These are phyloP conservation scores for Eremophila alpestris DNA, from an alignment of 2,797 vertebrate genomes.

Conservation along the genomic window DNA sequence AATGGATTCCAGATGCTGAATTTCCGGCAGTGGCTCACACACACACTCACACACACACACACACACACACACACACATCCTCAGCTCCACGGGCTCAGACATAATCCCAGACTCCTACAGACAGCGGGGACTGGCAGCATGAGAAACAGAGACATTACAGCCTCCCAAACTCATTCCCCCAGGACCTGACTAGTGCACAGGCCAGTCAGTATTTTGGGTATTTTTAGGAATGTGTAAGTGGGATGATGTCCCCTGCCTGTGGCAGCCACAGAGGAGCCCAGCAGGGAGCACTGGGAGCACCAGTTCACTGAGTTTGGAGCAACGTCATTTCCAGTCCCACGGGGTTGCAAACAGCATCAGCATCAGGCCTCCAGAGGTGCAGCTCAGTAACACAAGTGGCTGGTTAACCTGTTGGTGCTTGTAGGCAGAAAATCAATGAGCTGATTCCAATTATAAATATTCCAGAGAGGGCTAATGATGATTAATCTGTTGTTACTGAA, in stretches of 20 bases:
- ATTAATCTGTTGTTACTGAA: constrained; percentile 41
- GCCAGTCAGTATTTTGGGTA: not conserved
- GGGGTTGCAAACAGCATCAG: not conserved
- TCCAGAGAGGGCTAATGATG: constrained; percentile 20
- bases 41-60: not conserved
- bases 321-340: not conserved
- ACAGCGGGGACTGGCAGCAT: not conserved
- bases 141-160: not conserved
- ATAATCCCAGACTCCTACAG: constrained; percentile 19
- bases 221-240: not conserved
- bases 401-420: constrained; percentile 5
- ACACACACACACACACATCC: not conserved
- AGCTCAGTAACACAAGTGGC: not conserved
- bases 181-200: not conserved
- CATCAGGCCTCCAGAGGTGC: not conserved
- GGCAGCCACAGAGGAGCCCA: not conserved
- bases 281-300: not conserved
- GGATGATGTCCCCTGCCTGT: not conserved
- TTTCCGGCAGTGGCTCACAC: constrained; percentile 39
- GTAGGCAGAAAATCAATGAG: constrained; percentile 12
- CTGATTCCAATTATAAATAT: constrained; percentile 31
- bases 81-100: not conserved
- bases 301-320: not conserved
- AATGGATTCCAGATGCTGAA: constrained; percentile 69
- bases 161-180: not conserved